Base-by-base conservation (phyloP, 2,797 vertebrate genomes). In the Crenuchus spilurus region DNA sequence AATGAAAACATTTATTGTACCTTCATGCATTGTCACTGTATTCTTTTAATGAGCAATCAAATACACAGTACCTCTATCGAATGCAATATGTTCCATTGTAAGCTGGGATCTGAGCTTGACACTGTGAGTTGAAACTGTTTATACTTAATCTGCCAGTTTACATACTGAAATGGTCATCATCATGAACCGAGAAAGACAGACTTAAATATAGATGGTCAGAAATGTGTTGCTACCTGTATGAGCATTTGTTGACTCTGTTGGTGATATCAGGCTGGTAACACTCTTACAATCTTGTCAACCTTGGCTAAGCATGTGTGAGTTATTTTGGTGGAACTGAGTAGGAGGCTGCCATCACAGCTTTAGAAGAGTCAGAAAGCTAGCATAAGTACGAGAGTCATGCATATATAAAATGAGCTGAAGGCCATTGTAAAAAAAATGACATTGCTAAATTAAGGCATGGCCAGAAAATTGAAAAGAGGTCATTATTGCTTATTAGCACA, bases 271-370 rank as follows among this genome's bases (percentile, higher is more conserved):
- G 66, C 18, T 60, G 11, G 11, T 28, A 42, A 26, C 31, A 13
- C 14, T 49, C 20, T 44, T 18, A 35, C 9, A 61, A n/a, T 62
- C 41, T 48, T 46, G 54, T 46, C 54, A 48, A n/a, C 48, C 68
- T 58, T 70, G 41, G 6, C 54, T 33, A 20, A 60, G 18, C 18
- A 70, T 57, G 31, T 13, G 55, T 35, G 30, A 60, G 55, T 60
- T 37, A 35, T 48, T 70, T 48, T 13, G 49, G 52, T 37, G 41
- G 18, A 60, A 7, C 28, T 22, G 13, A 37, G 30, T 26, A 49
- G 68, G 28, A 48, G 42, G 54, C 4, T 46, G 28, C 37, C 16
- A 18, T 39, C 13, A 1, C 10, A 57, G 30, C 4, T 26, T 37
- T 33, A 41, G 18, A 41, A 41, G 18, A 41, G 6, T 42, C 22